These are phyloP conservation scores for Argynnis bischoffii DNA, from an alignment of 2,888 invertebrate species.

Conservation along the genomic window DNA sequence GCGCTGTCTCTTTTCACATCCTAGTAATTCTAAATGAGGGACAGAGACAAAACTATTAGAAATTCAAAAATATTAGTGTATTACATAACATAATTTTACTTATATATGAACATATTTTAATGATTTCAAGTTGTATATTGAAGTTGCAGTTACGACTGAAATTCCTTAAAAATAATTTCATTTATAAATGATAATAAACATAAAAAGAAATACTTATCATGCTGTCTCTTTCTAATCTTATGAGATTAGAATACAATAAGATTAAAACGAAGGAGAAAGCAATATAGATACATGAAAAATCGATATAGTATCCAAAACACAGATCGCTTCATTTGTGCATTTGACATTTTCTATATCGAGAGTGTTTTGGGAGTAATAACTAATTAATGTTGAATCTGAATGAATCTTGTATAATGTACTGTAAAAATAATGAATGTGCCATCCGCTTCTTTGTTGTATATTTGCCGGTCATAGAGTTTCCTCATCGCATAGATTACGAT, in stretches of 20 bases:
- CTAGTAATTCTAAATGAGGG: background rate
- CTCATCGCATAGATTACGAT: conserved; percentile 49
- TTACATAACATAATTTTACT: no score
- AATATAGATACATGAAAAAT: no score
- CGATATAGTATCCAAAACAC: background rate
- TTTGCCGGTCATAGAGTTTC: conserved; percentile 53
- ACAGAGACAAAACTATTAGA: background rate
- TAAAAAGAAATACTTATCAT: background rate
- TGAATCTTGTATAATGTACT: conserved; percentile 57
- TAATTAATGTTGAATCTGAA: conserved; percentile 51
- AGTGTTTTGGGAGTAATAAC: conserved; percentile 36
- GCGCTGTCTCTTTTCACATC: background rate
- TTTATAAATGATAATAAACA: background rate
- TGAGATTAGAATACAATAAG: conserved; percentile 1
- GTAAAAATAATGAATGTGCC: conserved; percentile 68
- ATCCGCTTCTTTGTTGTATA: conserved; percentile 75
- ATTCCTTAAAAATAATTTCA: background rate
- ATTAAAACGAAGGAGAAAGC: background rate
- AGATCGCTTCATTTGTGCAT: conserved; percentile 12
- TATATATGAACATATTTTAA: no score
- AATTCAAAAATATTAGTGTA: background rate
- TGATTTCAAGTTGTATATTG: background rate
- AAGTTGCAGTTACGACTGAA: background rate
- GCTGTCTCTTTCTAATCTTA: conserved; percentile 2
- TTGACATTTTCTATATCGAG: no score